Percentiles rank a stretch among this genome's conserved stretches.
phyloP scores from a whole-genome alignment of 1,140 invertebrate genomes.

The Melipona quadrifasciata region DNA sequence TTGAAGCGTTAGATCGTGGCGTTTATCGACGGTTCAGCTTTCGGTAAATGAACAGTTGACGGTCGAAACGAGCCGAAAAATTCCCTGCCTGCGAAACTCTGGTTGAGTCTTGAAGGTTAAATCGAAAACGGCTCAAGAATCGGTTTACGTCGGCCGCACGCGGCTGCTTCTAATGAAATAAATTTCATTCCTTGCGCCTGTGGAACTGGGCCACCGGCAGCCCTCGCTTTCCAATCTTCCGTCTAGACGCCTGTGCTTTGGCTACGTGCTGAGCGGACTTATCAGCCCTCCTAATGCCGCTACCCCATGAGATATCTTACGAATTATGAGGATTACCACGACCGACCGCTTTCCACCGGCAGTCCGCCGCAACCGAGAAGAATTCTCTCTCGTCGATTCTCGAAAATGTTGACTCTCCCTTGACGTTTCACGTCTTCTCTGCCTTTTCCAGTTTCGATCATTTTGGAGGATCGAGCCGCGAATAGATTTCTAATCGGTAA shows the following conservation, averaged over 20 bases:
- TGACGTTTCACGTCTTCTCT: too few species aligned
- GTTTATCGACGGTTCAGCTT: neutral
- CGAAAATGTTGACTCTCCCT: too few species aligned
- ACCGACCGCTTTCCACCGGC: too few species aligned
- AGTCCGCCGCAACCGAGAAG: neutral
- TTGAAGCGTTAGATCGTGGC: neutral
- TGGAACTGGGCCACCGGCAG: slow-evolving; percentile 38
- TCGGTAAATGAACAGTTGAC: slow-evolving; percentile 16
- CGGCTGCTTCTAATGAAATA: slow-evolving; percentile 42
- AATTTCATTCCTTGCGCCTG: slow-evolving; percentile 32
- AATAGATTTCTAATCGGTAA: too few species aligned
- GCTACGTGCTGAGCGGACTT: neutral
- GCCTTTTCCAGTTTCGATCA: too few species aligned
- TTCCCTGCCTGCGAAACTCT: slow-evolving; percentile 21
- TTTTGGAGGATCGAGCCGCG: too few species aligned
- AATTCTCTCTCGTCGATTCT: neutral
- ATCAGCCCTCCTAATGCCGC: neutral
- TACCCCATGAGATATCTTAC: slow-evolving; percentile 5
- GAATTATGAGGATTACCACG: slow-evolving; percentile 4
- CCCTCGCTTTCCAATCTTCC: slow-evolving; percentile 13
- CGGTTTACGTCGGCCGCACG: slow-evolving; percentile 45
- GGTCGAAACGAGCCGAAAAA: slow-evolving; percentile 30
- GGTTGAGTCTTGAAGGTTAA: slow-evolving; percentile 22
- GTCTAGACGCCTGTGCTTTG: neutral
- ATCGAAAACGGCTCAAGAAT: slow-evolving; percentile 43